Conservation (phyloP, 2,888 invertebrate genomes). For the Trissoscelio sp. region DNA sequence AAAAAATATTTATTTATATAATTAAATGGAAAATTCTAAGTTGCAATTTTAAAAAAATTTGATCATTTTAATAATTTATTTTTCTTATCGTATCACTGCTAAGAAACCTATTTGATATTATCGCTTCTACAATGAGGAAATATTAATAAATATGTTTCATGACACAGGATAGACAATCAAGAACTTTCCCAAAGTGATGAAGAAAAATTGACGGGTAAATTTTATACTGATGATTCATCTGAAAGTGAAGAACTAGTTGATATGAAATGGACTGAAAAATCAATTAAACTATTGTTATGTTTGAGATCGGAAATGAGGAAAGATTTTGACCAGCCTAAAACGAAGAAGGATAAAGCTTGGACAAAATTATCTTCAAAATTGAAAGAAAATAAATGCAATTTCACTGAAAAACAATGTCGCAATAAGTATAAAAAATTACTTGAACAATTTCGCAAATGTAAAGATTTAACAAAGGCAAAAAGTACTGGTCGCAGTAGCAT, state of each 20-base stretch:
- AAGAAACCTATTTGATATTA: too few relatives aligned
- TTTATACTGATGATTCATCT: too few relatives aligned
- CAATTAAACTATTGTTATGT: too few relatives aligned
- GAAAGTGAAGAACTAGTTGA: too few relatives aligned
- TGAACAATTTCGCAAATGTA: background rate
- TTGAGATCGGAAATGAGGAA: background rate
- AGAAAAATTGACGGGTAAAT: background rate
- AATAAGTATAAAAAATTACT: background rate
- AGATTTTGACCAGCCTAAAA: background rate
- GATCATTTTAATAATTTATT: too few relatives aligned
- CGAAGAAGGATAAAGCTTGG: background rate
- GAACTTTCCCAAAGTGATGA: background rate
- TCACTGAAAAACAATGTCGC: background rate
- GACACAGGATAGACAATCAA: constrained; percentile 3
- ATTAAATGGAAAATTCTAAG: too few relatives aligned
- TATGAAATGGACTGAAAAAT: background rate
- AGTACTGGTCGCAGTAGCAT: background rate
- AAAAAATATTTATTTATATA: too few relatives aligned
- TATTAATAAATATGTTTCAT: too few relatives aligned
- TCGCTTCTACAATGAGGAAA: too few relatives aligned
- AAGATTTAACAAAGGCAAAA: background rate
- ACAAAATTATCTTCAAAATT: background rate
- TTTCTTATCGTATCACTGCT: too few relatives aligned
- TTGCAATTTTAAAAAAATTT: too few relatives aligned
- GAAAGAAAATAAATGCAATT: background rate